A percentile compares a stretch with the other conserved stretches of the same genome.
These are phyloP conservation scores for Hemicordylus capensis DNA, from an alignment of 2,113 vertebrate genomes.

Conservation along the genomic window DNA sequence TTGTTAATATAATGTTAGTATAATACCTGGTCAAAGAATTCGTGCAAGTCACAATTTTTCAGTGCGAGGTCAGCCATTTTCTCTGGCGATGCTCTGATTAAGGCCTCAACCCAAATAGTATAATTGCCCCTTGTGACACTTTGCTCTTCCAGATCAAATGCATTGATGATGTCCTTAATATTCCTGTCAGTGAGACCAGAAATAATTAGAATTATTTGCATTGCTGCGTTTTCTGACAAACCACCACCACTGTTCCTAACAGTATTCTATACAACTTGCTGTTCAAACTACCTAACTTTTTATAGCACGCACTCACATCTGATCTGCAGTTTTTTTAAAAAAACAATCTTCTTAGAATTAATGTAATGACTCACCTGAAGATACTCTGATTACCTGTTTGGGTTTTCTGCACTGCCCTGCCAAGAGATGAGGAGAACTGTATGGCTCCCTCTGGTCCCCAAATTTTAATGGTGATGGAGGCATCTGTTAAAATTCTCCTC, in stretches of 20 bases:
- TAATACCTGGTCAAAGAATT: conserved; percentile 87
- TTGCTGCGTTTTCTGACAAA: neutral
- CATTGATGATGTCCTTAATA: conserved; percentile 80
- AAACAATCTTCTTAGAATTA: too few species aligned
- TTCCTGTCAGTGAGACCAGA: conserved; percentile 78
- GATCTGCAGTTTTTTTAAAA: too few species aligned
- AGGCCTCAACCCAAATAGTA: conserved; percentile 51
- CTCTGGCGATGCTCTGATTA: conserved; percentile 71
- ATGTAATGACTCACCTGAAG: too few species aligned
- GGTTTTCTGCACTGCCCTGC: too few species aligned
- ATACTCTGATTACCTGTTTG: too few species aligned
- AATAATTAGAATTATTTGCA: neutral
- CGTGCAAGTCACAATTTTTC: conserved; percentile 78
- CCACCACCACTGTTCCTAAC: neutral
- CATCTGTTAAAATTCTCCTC: too few species aligned
- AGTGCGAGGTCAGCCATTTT: conserved; percentile 71
- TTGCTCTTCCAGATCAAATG: conserved; percentile 82
- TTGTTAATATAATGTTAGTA: neutral
- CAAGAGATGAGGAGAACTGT: too few species aligned
- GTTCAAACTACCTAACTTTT: neutral
- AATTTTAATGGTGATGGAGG: too few species aligned
- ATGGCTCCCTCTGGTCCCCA: too few species aligned
- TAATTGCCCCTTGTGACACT: conserved; percentile 83
- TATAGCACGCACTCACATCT: too few species aligned
- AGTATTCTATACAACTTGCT: neutral